Evolutionary conservation across 2,888 invertebrate genomes (phyloP), one percentile per base, ranked within the genome.

Genomic region (Sphinx pinastri): DNA sequence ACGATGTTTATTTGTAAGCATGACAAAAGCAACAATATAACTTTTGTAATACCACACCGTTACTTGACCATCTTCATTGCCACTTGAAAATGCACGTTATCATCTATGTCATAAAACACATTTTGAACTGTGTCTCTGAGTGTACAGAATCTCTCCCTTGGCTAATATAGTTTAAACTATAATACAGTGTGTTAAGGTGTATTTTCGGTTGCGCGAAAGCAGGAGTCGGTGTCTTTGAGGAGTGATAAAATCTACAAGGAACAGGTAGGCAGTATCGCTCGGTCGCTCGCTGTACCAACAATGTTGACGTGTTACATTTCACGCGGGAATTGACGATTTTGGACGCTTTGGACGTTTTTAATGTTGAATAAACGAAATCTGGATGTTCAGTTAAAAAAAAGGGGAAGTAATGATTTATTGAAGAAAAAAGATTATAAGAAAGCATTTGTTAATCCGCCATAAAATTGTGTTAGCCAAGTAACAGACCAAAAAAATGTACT

Each of bases 1-100:
- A 89, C 88, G 88, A 90, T 89, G 86, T 87, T 85, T 86, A 86
- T 88, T 87, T 83, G 84, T 84, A 84, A 86, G 86, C 81, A 88
- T 86, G 87, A 91, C 90, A 91, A 92, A 92, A 89, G 88, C 88
- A 85, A 91, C 87, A 88, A 91, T 88, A 85, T 86, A 87, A 90
- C 89, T 91, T 89, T 91, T 90, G 91, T 92, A 91, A 91, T 88
- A 84, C 89, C 87, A 88, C 91, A 88, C 92, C 91, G 89, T 91
- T 91, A 92, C 86, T 86, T 85, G 87, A 88, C 86, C 86, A 49
- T 67, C 12, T 8, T 3, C n/a, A 16, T 60, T 67, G 60, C 31
- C 38, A 38, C 25, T 25, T 60, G 52, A 80, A 75, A 74, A 57
- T 67, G 68, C 74, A 70, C 81, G 77, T 75, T 86, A 80, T 77